Evolutionary conservation across 1,140 invertebrate species (phyloP).

Genomic region (Gonioctena quinquepunctata): DNA sequence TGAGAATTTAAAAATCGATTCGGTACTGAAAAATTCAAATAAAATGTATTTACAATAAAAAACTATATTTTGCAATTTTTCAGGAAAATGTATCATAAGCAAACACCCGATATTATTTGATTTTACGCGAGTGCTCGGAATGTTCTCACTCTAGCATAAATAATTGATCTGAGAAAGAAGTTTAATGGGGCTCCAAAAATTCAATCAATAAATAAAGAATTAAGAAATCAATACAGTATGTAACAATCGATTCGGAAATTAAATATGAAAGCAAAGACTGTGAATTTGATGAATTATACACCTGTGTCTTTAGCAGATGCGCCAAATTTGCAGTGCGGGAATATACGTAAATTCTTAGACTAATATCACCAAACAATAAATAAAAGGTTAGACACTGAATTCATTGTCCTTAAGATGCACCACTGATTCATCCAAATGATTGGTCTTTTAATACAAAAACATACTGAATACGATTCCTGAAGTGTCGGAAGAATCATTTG

Average conservation of each 20-base stretch:
- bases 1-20: too few species aligned
- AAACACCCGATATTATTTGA: too few species aligned
- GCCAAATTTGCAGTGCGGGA: neutral
- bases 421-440: neutral
- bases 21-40: too few species aligned
- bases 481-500: neutral
- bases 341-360: constrained; percentile 1
- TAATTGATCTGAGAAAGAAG: too few species aligned
- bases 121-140: too few species aligned
- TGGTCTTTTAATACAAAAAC: neutral
- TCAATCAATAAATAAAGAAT: neutral
- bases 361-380: constrained; percentile 9
- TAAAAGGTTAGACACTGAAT: neutral
- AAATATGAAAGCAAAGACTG: neutral
- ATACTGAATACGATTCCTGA: neutral
- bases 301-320: neutral
- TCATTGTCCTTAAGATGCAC: neutral
- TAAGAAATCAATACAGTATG: too few species aligned
- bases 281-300: neutral
- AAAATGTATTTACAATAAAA: too few species aligned
- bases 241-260: neutral
- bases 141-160: too few species aligned
- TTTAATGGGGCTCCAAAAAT: too few species aligned
- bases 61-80: too few species aligned
- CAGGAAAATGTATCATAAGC: too few species aligned